Evolutionary conservation across 2,888 invertebrate species (phyloP), one percentile per base, ranked within the genome.

Genomic region (Diogma glabrata): DNA sequence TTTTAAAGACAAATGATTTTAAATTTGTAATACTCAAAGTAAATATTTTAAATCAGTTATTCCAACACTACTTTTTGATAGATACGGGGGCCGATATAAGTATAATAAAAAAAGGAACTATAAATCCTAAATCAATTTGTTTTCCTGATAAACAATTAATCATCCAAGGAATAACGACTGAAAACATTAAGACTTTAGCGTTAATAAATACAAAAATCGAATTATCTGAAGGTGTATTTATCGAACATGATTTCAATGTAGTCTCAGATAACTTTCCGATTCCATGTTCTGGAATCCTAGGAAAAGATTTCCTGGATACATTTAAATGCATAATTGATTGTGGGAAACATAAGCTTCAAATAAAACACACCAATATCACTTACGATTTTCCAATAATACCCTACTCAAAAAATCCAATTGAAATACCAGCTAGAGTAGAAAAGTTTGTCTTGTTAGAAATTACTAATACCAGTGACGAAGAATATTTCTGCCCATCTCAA

Each of bases 61-160:
- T n/a, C 8, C 36, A n/a, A 8, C 14, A n/a, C 14, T n/a, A 47
- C 26, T 28, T 55, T 23, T 26, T 55, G 36, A 19, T 51, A 19
- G 55, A 55, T 16, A 53, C 45, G 8, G 55, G 54, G 4, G 52
- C 53, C 20, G 55, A 55, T 40, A 48, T 55, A 28, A 49, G 36
- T 23, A 23, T 55, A 36, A 46, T 55, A 12, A 54, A 54, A 51
- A 14, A 33, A 43, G 46, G 28, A 17, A 23, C 20, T 20, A 46
- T 53, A 10, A 33, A 51, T 14, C 47, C 19, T 22, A 40, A 49
- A 26, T 43, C 48, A 12, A 23, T 26, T 48, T 26, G 43, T 14
- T 17, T 40, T 22, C 24, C 46, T 12, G 26, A 20, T 23, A 16
- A 46, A 10, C 51, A 46, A 28, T 28, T 36, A n/a, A 19, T 4